phyloP scores from a whole-genome alignment of 2,888 invertebrate species.

The Papilio elwesi region DNA sequence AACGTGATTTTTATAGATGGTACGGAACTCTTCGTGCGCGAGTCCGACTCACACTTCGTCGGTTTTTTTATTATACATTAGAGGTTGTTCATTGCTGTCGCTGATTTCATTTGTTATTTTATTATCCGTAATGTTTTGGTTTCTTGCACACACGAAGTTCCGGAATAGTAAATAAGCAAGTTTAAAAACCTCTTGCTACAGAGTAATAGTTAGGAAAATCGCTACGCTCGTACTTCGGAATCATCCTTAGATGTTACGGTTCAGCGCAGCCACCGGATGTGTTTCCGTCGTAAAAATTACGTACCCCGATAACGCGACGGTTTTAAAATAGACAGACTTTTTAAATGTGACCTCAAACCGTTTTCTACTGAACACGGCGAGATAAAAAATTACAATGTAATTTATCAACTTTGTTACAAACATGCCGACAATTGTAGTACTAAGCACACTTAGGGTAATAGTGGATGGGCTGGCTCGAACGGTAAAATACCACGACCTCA shows the following conservation, averaged over 20 bases:
- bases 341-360: slow-evolving; percentile 32
- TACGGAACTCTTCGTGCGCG: too few species aligned
- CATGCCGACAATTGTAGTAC: background rate
- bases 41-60: too few species aligned
- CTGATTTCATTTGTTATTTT: too few species aligned
- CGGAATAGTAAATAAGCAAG: too few species aligned
- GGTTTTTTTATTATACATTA: too few species aligned
- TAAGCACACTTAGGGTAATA: background rate
- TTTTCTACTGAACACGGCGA: slow-evolving; percentile 14
- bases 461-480: too few species aligned
- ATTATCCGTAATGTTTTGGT: too few species aligned
- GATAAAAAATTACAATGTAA: slow-evolving; percentile 24
- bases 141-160: too few species aligned
- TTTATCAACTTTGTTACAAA: slow-evolving; percentile 13
- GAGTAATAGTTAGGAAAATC: background rate
- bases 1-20: too few species aligned
- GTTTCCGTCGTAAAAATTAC: slow-evolving; percentile 55
- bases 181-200: too few species aligned
- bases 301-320: slow-evolving; percentile 47
- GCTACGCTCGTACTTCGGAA: slow-evolving; percentile 14
- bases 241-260: slow-evolving; percentile 28
- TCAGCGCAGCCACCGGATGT: slow-evolving; percentile 44
- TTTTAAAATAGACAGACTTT: slow-evolving; percentile 47
- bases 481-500: too few species aligned
- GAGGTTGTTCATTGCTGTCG: too few species aligned